Evolutionary conservation across 2,888 invertebrate species (phyloP).

Genomic region (Cryptus armator): DNA sequence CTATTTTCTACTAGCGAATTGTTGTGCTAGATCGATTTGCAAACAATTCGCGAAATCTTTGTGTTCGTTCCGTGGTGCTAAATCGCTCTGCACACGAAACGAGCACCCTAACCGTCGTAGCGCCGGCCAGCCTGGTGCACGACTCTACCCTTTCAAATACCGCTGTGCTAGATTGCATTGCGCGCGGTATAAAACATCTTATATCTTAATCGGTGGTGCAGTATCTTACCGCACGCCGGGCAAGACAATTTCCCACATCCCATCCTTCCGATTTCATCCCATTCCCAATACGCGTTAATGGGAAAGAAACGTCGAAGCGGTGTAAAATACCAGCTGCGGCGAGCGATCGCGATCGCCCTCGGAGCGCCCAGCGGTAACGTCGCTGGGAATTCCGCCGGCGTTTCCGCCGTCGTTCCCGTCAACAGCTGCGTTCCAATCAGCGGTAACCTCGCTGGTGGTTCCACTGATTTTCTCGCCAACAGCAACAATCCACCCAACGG

Average conservation of each 20-base stretch:
- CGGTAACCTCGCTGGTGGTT: background rate
- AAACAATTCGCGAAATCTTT: background rate
- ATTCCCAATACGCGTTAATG: background rate
- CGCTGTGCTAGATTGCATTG: background rate
- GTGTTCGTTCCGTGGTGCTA: background rate
- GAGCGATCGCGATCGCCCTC: background rate
- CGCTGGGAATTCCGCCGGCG: background rate
- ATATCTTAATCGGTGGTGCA: background rate
- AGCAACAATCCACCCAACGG: background rate
- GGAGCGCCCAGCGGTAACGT: background rate
- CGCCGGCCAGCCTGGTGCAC: background rate
- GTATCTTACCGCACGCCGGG: background rate
- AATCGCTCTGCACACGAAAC: constrained; percentile 1
- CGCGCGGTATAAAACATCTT: background rate
- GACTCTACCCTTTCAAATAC: background rate
- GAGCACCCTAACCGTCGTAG: background rate
- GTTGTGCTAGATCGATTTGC: background rate
- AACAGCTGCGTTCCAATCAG: background rate
- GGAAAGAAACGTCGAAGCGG: constrained; percentile 2
- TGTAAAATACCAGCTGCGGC: background rate
- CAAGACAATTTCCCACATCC: background rate
- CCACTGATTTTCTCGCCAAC: background rate
- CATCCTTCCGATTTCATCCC: too few species aligned
- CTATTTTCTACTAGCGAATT: background rate
- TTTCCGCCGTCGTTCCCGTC: background rate